Percentiles rank a stretch among this genome's conserved stretches.
Conservation (phyloP, 1,140 invertebrate genomes). For the Mizuhopecten yessoensis region DNA sequence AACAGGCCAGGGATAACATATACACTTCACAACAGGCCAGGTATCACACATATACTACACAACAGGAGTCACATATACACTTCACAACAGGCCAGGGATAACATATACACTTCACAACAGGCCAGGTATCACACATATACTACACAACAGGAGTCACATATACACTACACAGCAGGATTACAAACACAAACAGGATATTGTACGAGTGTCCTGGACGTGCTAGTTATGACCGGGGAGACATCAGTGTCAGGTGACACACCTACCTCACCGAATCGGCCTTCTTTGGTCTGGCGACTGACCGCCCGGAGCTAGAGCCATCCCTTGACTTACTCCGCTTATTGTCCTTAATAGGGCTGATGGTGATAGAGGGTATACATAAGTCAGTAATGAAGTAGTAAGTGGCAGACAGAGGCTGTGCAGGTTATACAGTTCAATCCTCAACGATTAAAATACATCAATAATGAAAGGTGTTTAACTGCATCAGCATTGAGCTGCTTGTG, state of each 20-base stretch:
- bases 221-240: background rate
- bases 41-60: background rate
- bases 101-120: background rate
- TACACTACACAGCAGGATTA: background rate
- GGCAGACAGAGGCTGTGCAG: background rate
- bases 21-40: background rate
- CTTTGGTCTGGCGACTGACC: constrained; percentile 77
- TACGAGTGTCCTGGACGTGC: background rate
- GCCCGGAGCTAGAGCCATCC: constrained; percentile 80
- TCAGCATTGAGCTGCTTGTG: too few relatives aligned
- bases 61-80: background rate
- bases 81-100: background rate
- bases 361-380: constrained; percentile 16
- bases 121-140: background rate
- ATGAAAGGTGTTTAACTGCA: too few relatives aligned
- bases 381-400: background rate
- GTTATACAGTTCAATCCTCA: too few relatives aligned
- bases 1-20: background rate
- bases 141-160: background rate
- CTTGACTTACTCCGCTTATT: constrained; percentile 78
- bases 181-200: background rate
- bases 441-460: too few relatives aligned
- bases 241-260: background rate
- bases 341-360: constrained; percentile 76
- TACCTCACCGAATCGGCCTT: constrained; percentile 82